Evolutionary conservation across 2,888 invertebrate species (phyloP).

Genomic region (Punctoribates punctum): DNA sequence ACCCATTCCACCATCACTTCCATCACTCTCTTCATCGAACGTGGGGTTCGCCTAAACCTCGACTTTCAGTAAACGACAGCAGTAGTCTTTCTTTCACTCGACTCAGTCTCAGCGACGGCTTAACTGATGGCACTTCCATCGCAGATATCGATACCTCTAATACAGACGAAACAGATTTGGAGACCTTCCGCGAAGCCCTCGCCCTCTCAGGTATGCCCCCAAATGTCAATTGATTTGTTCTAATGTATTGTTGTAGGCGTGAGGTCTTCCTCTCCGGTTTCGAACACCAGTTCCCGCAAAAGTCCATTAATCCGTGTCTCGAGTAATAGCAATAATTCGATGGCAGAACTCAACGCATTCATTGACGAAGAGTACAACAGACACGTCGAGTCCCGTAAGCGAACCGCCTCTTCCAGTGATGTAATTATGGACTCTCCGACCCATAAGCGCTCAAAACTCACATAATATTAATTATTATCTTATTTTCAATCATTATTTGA

Average conservation of each 20-base stretch:
- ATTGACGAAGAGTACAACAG: constrained; percentile 65
- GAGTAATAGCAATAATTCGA: constrained; percentile 46
- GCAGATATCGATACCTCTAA: constrained; percentile 29
- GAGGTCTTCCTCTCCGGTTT: constrained; percentile 23
- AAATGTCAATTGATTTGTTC: not conserved
- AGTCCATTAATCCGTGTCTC: constrained; percentile 41
- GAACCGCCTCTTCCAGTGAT: constrained; percentile 63
- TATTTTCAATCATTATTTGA: constrained; percentile 6
- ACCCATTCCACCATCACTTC: constrained; percentile 40
- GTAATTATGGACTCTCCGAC: constrained; percentile 74
- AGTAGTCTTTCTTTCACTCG: constrained; percentile 23
- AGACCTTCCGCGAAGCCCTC: constrained; percentile 71
- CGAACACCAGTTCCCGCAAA: constrained; percentile 22
- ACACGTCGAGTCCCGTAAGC: constrained; percentile 59
- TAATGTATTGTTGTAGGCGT: not conserved
- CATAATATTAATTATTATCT: constrained; percentile 12
- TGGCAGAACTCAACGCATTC: constrained; percentile 66
- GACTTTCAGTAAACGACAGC: constrained; percentile 20
- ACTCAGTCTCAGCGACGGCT: constrained; percentile 33
- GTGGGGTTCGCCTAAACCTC: constrained; percentile 35
- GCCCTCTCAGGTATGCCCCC: constrained; percentile 60
- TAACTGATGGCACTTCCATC: constrained; percentile 10
- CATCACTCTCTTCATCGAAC: constrained; percentile 34
- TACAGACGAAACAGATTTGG: constrained; percentile 61
- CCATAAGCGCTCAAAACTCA: constrained; percentile 61